Conservation (phyloP, 2,888 invertebrate genomes). For the Sinodicranocentrus sp. region DNA sequence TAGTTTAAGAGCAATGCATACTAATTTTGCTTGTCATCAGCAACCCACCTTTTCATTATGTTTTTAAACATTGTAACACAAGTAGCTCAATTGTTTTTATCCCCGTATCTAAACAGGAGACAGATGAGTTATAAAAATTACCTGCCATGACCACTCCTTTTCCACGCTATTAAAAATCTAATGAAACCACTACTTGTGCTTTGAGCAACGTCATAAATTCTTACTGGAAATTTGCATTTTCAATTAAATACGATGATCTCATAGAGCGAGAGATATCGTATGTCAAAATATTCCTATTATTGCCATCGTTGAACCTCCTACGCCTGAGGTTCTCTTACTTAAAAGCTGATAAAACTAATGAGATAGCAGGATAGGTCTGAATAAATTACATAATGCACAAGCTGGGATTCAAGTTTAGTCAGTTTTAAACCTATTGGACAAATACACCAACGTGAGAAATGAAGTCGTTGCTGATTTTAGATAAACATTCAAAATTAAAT, state of each 20-base stretch:
- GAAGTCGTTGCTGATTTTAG: not conserved
- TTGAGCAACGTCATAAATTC: constrained; percentile 31
- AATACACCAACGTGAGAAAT: not conserved
- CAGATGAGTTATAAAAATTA: constrained; percentile 36
- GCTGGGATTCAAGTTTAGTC: not conserved
- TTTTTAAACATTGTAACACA: constrained; percentile 27
- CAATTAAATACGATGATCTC: constrained; percentile 33
- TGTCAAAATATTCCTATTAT: not conserved
- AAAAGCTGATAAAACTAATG: not conserved
- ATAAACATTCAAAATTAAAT: not conserved
- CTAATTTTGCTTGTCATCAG: constrained; percentile 25
- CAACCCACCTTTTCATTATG: not conserved
- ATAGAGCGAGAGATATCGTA: constrained; percentile 6
- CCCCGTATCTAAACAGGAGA: not conserved
- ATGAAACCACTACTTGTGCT: constrained; percentile 10
- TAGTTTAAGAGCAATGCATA: not conserved
- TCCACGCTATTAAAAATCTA: constrained; percentile 38
- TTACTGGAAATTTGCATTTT: constrained; percentile 42
- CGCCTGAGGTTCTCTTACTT: not conserved
- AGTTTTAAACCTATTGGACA: not conserved
- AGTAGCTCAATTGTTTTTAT: constrained; percentile 27
- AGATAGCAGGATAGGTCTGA: not conserved
- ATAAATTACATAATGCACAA: not conserved
- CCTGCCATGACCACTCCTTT: constrained; percentile 54
- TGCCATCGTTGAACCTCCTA: constrained; percentile 9